Evolutionary conservation across 2,797 vertebrate genomes (phyloP), one percentile per base, ranked within the genome.

Genomic region (Chaetophractus vellerosus): DNA sequence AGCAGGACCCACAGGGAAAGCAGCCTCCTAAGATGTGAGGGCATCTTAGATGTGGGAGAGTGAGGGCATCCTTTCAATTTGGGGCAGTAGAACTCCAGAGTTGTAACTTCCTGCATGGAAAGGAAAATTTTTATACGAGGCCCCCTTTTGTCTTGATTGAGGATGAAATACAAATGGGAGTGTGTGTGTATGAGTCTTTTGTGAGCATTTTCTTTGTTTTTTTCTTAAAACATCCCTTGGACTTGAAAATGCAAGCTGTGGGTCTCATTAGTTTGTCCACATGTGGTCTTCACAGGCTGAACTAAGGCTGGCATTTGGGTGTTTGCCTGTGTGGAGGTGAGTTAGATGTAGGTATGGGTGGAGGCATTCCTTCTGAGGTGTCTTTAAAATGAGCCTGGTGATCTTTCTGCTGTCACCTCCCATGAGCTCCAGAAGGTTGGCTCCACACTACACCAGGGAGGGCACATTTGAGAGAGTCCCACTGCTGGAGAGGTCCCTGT

Each of bases 71-170:
- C 26, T 61, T 97, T 97, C 92, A 96, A 97, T 95, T 78, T 96
- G 79, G 68, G 82, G 96, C 96, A 97, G 97, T 96, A 91, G 97
- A 96, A 86, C 84, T 92, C 96, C 94, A 93, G 97, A 95, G 80
- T 85, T 97, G 97, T 96, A 97, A 97, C 95, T 96, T 97, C 96
- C 94, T 94, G 95, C 72, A 50, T 33, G 88, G 95, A 97, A 96
- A 96, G 96, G 96, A 95, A 97, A 96, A 94, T 61, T 92, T 96
- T 96, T 93, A 84, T 59, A 41, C 57, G 45, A 84, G 64, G 16
- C 18, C 41, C 50, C 72, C 94, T 93, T 84, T 91, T 31, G 50
- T 96, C 93, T 96, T 94, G 93, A 88, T 95, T 92, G 41, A 98
- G 89, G 97, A 91, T 87, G 59, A 90, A 97, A 21, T 33, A 74